Evolutionary conservation across 2,797 vertebrate species (phyloP), one percentile per base, ranked within the genome.

Genomic region (Muraenolepis orangiensis): DNA sequence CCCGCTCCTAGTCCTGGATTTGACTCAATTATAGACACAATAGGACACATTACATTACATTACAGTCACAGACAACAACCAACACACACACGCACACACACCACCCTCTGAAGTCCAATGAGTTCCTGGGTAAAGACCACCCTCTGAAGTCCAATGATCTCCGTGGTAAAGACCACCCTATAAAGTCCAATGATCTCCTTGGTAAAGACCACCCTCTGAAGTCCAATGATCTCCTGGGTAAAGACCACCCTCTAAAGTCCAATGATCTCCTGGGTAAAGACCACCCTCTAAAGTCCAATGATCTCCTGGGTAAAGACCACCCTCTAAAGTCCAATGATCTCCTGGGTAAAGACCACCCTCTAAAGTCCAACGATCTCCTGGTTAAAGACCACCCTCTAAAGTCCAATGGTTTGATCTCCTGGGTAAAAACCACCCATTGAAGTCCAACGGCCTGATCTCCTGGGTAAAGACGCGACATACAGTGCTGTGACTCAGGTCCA

Each of bases 211-310:
- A 77, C 74, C 73, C 86, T 92, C 91, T 91, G 89, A 91, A 90
- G 91, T 89, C 87, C 86, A 87, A 88, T 78, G 81, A 89, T 87
- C 69, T 73, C 83, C 80, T 36, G 84, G 82, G 82, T 29, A 88
- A 89, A 91, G 88, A 87, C 86, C 78, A 77, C 74, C 73, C 86
- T 92, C 91, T 91, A 89, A 91, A 90, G 91, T 89, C 87, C 86
- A 87, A 88, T 78, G 81, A 89, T 87, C 69, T 73, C 83, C 80
- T 36, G 84, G 82, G 82, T 29, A 88, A 89, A 91, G 88, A 87
- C 86, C 78, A 77, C 74, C 73, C 86, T 92, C 91, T 91, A 89
- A 91, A 90, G 91, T 89, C 87, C 86, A 87, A 88, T 78, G 81
- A 89, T 87, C 69, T 73, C 83, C 80, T 36, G 84, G 82, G 82